Percentiles rank a stretch among this genome's conserved stretches.
These are phyloP conservation scores for Melinaea menophilus DNA, from an alignment of 2,888 invertebrate genomes.

Conservation along the genomic window DNA sequence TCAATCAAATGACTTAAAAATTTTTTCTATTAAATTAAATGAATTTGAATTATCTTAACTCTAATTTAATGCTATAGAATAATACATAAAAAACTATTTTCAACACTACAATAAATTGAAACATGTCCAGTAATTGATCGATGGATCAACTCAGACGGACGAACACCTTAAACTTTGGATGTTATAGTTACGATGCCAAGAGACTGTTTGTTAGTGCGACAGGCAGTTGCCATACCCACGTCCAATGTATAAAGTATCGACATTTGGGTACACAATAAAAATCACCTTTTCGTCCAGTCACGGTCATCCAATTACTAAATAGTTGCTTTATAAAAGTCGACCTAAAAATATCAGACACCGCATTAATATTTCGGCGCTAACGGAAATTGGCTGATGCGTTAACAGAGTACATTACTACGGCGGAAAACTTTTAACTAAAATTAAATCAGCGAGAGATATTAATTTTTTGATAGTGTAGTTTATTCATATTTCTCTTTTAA, in stretches of 20 bases:
- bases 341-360: constrained; percentile 17
- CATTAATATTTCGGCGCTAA: constrained; percentile 25
- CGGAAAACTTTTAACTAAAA: no score
- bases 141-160: background rate
- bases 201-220: background rate
- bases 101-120: background rate
- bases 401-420: background rate
- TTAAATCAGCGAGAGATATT: no score
- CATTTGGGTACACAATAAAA: constrained; percentile 26
- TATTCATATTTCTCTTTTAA: no score
- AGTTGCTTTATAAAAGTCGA: constrained; percentile 29
- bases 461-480: no score
- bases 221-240: no score
- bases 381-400: constrained; percentile 29
- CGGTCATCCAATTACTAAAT: constrained; percentile 34
- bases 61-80: background rate
- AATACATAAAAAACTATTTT: background rate
- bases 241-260: constrained; percentile 15
- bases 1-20: no score
- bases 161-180: background rate
- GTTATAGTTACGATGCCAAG: no score
- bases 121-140: constrained; percentile 1
- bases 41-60: background rate
- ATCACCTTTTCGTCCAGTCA: constrained; percentile 30
- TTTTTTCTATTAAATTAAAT: background rate